phyloP scores from a whole-genome alignment of 2,797 vertebrate species.

The Euthynnus affinis region DNA sequence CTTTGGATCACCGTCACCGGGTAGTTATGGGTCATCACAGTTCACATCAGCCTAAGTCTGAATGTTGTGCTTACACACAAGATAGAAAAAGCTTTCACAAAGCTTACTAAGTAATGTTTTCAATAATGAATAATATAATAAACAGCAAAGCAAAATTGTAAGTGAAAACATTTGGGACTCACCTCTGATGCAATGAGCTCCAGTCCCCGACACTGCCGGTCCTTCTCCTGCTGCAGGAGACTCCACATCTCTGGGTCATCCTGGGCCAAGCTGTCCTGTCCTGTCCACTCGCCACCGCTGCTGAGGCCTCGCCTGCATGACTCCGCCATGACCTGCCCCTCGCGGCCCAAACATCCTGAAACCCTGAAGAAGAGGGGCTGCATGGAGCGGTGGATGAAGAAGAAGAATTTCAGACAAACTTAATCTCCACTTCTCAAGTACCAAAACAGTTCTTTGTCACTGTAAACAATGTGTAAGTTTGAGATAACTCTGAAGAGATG shows the following conservation, averaged over 20 bases:
- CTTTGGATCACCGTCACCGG: background rate
- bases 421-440: slow-evolving; percentile 4
- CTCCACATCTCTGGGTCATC: slow-evolving; percentile 93
- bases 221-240: slow-evolving; percentile 92
- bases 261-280: slow-evolving; percentile 89
- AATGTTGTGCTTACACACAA: background rate
- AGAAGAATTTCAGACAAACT: slow-evolving; percentile 1
- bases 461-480: background rate
- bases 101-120: background rate
- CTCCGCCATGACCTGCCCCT: slow-evolving; percentile 34
- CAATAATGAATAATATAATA: background rate
- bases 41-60: slow-evolving; percentile 2
- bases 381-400: background rate
- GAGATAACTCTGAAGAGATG: background rate
- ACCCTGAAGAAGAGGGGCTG: slow-evolving; percentile 56
- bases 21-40: background rate
- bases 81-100: background rate
- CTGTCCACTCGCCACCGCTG: slow-evolving; percentile 77
- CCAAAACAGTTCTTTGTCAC: slow-evolving; percentile 3
- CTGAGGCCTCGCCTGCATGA: slow-evolving; percentile 63
- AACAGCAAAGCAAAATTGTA: background rate
- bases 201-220: slow-evolving; percentile 92
- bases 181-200: slow-evolving; percentile 96
- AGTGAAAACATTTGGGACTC: slow-evolving; percentile 62
- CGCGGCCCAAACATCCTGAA: slow-evolving; percentile 48